These are phyloP conservation scores for Drosophila pachea DNA, from an alignment of 1,140 invertebrate genomes.

Conservation along the genomic window DNA sequence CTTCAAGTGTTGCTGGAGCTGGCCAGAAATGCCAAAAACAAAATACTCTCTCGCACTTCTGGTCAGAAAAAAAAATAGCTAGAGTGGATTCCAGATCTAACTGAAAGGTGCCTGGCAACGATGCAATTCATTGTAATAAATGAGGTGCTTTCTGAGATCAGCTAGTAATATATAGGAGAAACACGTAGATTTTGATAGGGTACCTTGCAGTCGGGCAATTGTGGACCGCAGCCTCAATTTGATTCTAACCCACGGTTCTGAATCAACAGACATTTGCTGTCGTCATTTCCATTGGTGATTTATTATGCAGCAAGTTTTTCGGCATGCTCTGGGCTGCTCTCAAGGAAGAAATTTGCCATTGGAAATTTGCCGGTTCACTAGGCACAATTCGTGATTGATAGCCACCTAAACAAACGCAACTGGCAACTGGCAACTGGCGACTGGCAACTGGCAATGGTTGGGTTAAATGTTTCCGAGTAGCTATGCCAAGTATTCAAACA, in stretches of 20 bases:
- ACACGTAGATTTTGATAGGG: not conserved
- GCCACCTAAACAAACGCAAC: conserved; percentile 39
- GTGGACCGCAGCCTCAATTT: not conserved
- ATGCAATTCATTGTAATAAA: too few relatives aligned
- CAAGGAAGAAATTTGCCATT: conserved; percentile 16
- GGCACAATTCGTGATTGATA: conserved; percentile 67
- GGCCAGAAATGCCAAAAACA: conserved; percentile 8
- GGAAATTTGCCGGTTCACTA: conserved; percentile 40
- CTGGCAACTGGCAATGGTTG: conserved; percentile 40
- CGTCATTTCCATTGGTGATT: conserved; percentile 65
- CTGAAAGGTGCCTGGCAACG: too few relatives aligned
- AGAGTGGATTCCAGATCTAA: too few relatives aligned
- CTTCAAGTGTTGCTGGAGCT: conserved; percentile 26
- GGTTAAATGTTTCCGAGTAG: conserved; percentile 49
- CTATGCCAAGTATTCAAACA: conserved; percentile 36
- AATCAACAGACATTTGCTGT: conserved; percentile 49
- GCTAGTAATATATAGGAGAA: not conserved
- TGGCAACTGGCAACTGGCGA: conserved; percentile 30
- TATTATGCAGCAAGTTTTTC: conserved; percentile 64
- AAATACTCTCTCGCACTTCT: not conserved
- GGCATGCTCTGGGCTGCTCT: conserved; percentile 8
- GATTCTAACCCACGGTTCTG: conserved; percentile 13
- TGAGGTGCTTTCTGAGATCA: too few relatives aligned
- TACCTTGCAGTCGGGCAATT: conserved; percentile 6
- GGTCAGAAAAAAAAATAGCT: not conserved